A percentile compares a stretch with the other conserved stretches of the same genome.
Evolutionary conservation across 2,797 vertebrate species (phyloP).

Genomic region (Pangasius krempfi): DNA sequence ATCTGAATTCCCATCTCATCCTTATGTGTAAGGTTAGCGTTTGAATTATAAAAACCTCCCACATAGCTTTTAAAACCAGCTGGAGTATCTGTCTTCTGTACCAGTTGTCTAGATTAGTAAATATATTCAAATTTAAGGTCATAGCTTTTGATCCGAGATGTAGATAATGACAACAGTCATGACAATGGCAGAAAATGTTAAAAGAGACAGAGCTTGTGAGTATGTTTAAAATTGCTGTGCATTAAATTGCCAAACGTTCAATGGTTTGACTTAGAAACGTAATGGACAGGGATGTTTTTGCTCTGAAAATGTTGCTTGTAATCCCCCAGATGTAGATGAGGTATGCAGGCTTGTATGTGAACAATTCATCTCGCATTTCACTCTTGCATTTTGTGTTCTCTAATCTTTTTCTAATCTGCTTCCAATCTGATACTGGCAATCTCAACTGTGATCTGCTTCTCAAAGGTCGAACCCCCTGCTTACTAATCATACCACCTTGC

Average conservation of each 20-base stretch:
- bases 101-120: not conserved
- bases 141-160: not conserved
- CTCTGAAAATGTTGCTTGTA: not conserved
- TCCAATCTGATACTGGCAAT: slow-evolving; percentile 6
- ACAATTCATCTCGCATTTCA: not conserved
- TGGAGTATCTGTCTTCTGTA: not conserved
- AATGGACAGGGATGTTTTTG: not conserved
- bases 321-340: not conserved
- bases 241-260: not conserved
- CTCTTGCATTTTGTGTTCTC: not conserved
- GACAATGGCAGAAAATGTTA: not conserved
- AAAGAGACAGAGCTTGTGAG: not conserved
- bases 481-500: slow-evolving; percentile 6
- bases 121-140: not conserved
- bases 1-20: not conserved
- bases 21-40: not conserved
- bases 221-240: not conserved
- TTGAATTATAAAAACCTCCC: not conserved
- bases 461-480: not conserved
- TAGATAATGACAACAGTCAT: not conserved
- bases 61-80: not conserved
- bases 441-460: not conserved
- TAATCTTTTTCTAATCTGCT: not conserved
- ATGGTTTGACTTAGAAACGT: not conserved
- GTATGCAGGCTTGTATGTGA: not conserved